phyloP scores from a whole-genome alignment of 2,888 invertebrate genomes.

The Rhagonycha fulva region DNA sequence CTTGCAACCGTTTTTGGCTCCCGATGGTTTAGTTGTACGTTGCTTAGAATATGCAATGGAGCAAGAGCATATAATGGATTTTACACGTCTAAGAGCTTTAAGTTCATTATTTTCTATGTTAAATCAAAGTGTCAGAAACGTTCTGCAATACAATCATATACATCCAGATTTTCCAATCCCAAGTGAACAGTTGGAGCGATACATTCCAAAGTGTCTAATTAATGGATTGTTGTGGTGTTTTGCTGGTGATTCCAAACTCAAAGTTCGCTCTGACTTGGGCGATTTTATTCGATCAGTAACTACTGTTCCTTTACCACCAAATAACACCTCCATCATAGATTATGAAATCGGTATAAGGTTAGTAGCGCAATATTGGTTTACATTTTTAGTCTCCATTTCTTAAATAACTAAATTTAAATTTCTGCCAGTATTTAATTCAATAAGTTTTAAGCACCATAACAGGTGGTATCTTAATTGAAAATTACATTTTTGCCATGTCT shows the following conservation, averaged over 20 bases:
- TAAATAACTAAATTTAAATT: too few species aligned
- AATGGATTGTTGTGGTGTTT: constrained; percentile 97
- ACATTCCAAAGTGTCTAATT: constrained; percentile 90
- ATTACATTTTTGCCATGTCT: too few species aligned
- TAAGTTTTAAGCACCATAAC: too few species aligned
- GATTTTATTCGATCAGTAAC: constrained; percentile 95
- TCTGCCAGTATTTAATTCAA: too few species aligned
- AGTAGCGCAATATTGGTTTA: neutral
- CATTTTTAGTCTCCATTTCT: too few species aligned
- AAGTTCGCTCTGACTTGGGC: constrained; percentile 92
- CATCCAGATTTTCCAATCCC: constrained; percentile 95
- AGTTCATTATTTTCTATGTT: constrained; percentile 97
- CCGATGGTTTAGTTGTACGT: constrained; percentile 91
- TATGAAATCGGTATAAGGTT: constrained; percentile 74
- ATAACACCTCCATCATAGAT: constrained; percentile 87
- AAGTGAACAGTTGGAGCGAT: constrained; percentile 89
- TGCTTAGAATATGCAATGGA: constrained; percentile 89
- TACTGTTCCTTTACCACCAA: constrained; percentile 88
- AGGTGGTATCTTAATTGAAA: too few species aligned
- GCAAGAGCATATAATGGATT: constrained; percentile 99
- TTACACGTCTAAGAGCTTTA: constrained; percentile 93
- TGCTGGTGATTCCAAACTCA: constrained; percentile 96
- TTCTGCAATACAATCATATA: constrained; percentile 88
- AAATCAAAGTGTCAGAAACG: constrained; percentile 90
- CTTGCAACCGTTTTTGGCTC: constrained; percentile 83